Conservation (phyloP, 2,113 vertebrate genomes). For the Mesembrinibis cayennensis region DNA sequence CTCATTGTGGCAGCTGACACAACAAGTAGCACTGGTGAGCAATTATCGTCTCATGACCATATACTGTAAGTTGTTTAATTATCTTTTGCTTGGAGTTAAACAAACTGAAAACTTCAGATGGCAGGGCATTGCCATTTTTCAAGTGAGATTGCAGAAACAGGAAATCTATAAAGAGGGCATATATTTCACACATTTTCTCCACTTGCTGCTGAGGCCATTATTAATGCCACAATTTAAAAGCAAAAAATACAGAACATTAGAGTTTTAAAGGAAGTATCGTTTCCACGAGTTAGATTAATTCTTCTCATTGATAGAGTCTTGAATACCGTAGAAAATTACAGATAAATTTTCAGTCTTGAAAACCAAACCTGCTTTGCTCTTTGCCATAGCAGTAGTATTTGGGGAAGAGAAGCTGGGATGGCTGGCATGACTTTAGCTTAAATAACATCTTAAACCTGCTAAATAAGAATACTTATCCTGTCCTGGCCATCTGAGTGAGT, state of each 20-base stretch:
- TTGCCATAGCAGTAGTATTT: background rate
- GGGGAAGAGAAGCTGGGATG: background rate
- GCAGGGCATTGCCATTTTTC: constrained; percentile 52
- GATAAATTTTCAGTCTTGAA: background rate
- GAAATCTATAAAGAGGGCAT: constrained; percentile 49
- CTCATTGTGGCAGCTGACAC: background rate
- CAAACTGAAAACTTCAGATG: constrained; percentile 37
- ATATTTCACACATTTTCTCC: constrained; percentile 18
- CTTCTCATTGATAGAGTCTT: background rate
- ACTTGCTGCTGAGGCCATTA: constrained; percentile 30
- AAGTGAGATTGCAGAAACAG: constrained; percentile 36
- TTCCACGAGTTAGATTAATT: constrained; percentile 28
- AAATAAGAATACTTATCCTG: background rate
- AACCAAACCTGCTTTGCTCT: background rate
- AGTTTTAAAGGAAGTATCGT: background rate
- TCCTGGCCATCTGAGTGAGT: background rate
- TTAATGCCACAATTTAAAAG: constrained; percentile 54
- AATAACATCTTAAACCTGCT: background rate
- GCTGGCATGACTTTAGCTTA: background rate
- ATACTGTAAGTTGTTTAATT: constrained; percentile 38
- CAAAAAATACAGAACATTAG: constrained; percentile 37
- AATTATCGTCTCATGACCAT: constrained; percentile 18
- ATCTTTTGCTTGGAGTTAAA: constrained; percentile 44
- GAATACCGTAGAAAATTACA: background rate
- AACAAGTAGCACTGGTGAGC: background rate